These are phyloP conservation scores for Formica exsecta DNA, from an alignment of 1,140 invertebrate species.

Conservation along the genomic window DNA sequence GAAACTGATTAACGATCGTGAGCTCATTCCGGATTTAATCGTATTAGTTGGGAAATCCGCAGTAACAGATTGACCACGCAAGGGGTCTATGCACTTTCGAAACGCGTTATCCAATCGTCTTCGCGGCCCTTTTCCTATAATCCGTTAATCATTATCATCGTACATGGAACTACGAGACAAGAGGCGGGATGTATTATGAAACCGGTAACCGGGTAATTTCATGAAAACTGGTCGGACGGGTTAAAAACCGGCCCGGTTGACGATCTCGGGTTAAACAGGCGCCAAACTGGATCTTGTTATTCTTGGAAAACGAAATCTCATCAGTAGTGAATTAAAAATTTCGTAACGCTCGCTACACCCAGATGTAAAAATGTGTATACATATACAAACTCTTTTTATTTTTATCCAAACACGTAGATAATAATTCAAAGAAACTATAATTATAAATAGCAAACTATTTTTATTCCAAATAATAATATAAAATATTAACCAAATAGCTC, in stretches of 20 bases:
- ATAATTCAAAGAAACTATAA: background rate
- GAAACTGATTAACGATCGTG: conserved; percentile 61
- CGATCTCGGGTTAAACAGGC: conserved; percentile 66
- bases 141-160: conserved; percentile 76
- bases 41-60: conserved; percentile 49
- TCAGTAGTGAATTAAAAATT: conserved; percentile 70
- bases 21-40: conserved; percentile 31
- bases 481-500: background rate
- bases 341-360: conserved; percentile 21
- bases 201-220: conserved; percentile 76
- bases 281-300: conserved; percentile 72
- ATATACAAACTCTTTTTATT: background rate
- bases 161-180: conserved; percentile 65
- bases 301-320: conserved; percentile 68
- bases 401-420: background rate
- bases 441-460: background rate
- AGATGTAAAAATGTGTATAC: background rate
- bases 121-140: conserved; percentile 54
- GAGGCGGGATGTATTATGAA: conserved; percentile 74
- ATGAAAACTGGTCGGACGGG: conserved; percentile 75
- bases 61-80: conserved; percentile 47
- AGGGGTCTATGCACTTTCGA: conserved; percentile 46
- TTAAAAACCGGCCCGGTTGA: conserved; percentile 75
- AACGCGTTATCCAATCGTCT: conserved; percentile 49
- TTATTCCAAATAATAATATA: background rate